Evolutionary conservation across 2,113 vertebrate genomes (phyloP).

Genomic region (Callorhinus ursinus): DNA sequence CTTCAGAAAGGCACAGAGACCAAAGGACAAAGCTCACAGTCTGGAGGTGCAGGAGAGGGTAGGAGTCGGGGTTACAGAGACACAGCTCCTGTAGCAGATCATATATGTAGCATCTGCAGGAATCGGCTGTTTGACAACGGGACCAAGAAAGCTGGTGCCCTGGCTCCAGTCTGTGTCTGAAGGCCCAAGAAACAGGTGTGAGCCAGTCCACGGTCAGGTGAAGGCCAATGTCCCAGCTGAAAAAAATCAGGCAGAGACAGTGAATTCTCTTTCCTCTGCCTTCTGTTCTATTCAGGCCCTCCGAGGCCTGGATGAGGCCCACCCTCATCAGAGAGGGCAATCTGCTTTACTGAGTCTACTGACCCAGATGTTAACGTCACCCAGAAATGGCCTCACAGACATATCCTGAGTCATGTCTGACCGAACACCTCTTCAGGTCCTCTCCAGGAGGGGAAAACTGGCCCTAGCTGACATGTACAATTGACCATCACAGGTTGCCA

Average conservation of each 20-base stretch:
- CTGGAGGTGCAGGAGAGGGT: fast-evolving
- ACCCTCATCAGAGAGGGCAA: not conserved
- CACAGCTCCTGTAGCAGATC: fast-evolving
- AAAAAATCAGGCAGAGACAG: not conserved
- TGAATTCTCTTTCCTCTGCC: no score
- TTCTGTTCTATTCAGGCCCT: not conserved
- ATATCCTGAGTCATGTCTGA: not conserved
- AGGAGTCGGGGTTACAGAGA: not conserved
- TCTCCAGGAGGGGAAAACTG: no score
- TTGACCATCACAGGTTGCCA: fast-evolving
- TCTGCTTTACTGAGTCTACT: not conserved
- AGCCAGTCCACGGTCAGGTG: no score
- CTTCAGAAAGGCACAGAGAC: not conserved
- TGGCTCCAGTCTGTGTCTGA: not conserved
- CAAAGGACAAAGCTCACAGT: not conserved
- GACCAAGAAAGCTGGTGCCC: fast-evolving
- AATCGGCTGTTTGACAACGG: fast-evolving
- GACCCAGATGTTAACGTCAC: not conserved
- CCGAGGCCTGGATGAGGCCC: not conserved
- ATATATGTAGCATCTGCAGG: fast-evolving
- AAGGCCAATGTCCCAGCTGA: not conserved
- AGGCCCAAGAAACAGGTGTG: not conserved
- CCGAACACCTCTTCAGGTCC: no score
- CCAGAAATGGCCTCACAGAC: not conserved
- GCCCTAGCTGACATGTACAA: not conserved